These are phyloP conservation scores for Neodiprion pinetum DNA, from an alignment of 1,140 invertebrate species.

Conservation along the genomic window DNA sequence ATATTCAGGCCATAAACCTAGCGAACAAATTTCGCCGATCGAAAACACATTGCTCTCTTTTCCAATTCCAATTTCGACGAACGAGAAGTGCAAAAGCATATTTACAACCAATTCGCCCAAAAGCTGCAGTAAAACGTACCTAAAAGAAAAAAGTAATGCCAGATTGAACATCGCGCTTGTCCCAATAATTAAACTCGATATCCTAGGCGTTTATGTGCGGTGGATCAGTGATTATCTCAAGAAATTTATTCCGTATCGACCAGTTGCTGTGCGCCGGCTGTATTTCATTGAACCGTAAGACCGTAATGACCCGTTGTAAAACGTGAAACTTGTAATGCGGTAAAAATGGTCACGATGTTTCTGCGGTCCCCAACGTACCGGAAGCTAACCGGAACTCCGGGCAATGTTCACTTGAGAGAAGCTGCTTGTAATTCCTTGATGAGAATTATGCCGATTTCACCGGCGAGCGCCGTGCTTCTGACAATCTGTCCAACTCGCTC, in stretches of 20 bases:
- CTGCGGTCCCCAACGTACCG: not conserved
- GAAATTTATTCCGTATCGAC: not conserved
- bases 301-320: not conserved
- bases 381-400: not conserved
- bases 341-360: not conserved
- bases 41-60: too few species aligned
- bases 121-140: too few species aligned
- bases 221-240: not conserved
- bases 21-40: too few species aligned
- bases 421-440: not conserved
- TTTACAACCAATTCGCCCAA: too few species aligned
- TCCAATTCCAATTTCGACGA: too few species aligned
- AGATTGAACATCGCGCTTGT: too few species aligned
- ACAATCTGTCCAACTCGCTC: not conserved
- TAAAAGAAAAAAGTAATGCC: too few species aligned
- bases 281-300: constrained; percentile 1
- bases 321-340: not conserved
- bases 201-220: not conserved
- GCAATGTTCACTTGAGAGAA: not conserved
- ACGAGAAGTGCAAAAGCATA: too few species aligned
- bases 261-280: not conserved
- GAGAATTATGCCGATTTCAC: not conserved
- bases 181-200: too few species aligned
- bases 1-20: too few species aligned
- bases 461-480: not conserved